Evolutionary conservation across 1,140 invertebrate species (phyloP), one percentile per base, ranked within the genome.

Genomic region (Antheraea pernyi): DNA sequence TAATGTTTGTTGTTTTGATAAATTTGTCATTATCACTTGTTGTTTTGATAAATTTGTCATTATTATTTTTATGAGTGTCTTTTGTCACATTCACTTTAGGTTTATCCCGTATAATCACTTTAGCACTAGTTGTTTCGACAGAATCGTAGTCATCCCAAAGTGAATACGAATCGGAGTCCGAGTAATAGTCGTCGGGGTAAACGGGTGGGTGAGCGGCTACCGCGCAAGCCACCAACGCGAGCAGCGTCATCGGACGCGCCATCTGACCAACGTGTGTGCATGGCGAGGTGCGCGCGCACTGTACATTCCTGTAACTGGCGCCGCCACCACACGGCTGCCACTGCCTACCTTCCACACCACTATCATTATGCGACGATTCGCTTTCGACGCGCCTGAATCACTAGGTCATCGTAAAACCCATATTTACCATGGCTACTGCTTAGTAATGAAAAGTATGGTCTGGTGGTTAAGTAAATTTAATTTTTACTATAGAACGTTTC

Each of bases 211-310:
- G 75, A 30, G 80, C 77, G 66, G 76, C 77, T 64, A 68, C 83
- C 80, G 81, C 81, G 79, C 78, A 82, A 70, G 83, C 86, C 80
- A 91, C 74, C 70, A 91, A 78, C 83, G 82, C 84, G 37, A 89
- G 82, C 86, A 89, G 88, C 89, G 89, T 81, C 89, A 91, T 80
- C 81, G 83, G 88, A 88, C 89, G 89, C 88, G 86, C 89, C 89
- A 91, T 91, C 82, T 80, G 86, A 73, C 81, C 84, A 76, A 79
- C 86, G 89, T 88, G 83, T 87, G 86, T 79, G 86, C 89, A 91
- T 91, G 89, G 84, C 89, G 89, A 86, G 84, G 81, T 88, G 88
- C 89, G 85, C 83, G 83, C 73, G 86, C 88, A 89, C 87, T 90
- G 79, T 91, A 84, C 79, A 58, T 69, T 60, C 46, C 46, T 53